phyloP scores from a whole-genome alignment of 2,113 vertebrate species.

The Falcunculus frontatus region DNA sequence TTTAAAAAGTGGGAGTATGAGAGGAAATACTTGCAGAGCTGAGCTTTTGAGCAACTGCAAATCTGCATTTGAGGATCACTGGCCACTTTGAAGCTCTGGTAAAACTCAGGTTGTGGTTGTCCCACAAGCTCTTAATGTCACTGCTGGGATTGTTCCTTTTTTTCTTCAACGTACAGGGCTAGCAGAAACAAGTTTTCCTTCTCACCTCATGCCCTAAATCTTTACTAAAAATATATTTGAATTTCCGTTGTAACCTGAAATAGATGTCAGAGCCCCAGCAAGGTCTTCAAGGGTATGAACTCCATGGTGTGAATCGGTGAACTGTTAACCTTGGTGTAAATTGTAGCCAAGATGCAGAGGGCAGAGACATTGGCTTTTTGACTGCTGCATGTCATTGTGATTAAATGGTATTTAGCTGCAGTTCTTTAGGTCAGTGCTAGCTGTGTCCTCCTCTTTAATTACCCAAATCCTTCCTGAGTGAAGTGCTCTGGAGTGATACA shows the following conservation, averaged over 20 bases:
- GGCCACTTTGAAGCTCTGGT: not conserved
- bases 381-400: not conserved
- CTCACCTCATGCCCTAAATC: not conserved
- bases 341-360: not conserved
- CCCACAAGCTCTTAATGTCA: not conserved
- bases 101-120: not conserved
- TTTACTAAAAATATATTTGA: not conserved
- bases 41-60: not conserved
- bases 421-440: not conserved
- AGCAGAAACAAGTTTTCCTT: not conserved
- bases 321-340: not conserved
- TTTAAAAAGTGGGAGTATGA: not conserved
- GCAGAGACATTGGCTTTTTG: not conserved
- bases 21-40: not conserved
- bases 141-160: not conserved
- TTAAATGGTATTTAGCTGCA: not conserved
- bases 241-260: not conserved
- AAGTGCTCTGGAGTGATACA: not conserved
- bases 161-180: not conserved
- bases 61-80: not conserved
- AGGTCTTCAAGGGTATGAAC: not conserved
- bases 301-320: not conserved
- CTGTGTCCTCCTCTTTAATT: not conserved
- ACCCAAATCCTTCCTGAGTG: not conserved
- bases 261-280: not conserved